Evolutionary conservation across 2,113 vertebrate genomes (phyloP).

Genomic region (Ahaetulla prasina): DNA sequence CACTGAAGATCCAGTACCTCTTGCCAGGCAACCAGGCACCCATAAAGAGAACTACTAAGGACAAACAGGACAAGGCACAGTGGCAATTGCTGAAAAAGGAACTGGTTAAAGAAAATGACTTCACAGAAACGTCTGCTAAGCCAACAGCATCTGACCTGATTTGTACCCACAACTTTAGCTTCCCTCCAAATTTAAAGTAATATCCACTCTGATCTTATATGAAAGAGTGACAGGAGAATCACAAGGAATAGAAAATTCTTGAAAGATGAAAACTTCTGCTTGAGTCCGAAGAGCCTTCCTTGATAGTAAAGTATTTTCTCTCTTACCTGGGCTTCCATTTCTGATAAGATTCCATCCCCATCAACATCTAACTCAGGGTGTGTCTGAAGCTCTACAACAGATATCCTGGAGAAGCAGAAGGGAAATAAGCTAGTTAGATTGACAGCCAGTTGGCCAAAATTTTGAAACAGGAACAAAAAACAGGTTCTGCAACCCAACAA

Average conservation of each 20-base stretch:
- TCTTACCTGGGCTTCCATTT: constrained; percentile 79
- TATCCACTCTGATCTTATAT: neutral
- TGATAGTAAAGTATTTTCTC: neutral
- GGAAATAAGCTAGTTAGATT: neutral
- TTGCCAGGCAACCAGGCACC: neutral
- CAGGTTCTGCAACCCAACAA: no score
- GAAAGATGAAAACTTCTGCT: neutral
- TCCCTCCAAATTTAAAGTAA: neutral
- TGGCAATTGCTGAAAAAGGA: neutral
- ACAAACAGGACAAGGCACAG: neutral
- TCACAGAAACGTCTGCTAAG: neutral
- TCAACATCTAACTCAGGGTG: constrained; percentile 82
- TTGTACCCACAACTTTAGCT: neutral
- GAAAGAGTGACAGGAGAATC: neutral
- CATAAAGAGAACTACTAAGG: neutral
- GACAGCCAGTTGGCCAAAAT: neutral
- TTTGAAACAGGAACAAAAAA: neutral
- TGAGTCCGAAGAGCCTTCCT: neutral
- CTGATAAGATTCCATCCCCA: constrained; percentile 74
- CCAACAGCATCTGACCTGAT: neutral
- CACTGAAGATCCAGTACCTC: neutral
- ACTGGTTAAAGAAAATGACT: neutral
- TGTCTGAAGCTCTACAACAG: constrained; percentile 74
- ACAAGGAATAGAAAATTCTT: neutral
- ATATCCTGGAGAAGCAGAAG: constrained; percentile 65